phyloP scores from a whole-genome alignment of 2,113 vertebrate species.

The Calypte anna region DNA sequence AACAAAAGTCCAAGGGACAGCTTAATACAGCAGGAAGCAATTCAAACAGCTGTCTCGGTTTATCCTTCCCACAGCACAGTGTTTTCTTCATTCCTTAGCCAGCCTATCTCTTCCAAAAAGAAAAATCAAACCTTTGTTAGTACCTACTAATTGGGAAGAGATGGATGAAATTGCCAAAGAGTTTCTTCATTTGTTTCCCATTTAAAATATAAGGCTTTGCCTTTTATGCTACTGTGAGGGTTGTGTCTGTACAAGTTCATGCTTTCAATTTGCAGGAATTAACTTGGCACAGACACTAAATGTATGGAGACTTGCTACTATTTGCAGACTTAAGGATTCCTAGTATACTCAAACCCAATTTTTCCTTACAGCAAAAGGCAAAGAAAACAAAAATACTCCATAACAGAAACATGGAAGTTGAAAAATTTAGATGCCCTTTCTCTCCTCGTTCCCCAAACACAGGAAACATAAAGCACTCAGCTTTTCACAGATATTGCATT shows the following conservation, averaged over 20 bases:
- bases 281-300: background rate
- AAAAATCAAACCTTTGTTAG: constrained; percentile 13
- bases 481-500: background rate
- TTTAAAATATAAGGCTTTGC: background rate
- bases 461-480: background rate
- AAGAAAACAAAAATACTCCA: background rate
- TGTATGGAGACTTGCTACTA: background rate
- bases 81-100: constrained; percentile 6
- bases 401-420: background rate
- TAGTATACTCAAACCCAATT: background rate
- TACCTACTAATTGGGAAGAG: background rate
- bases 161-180: background rate
- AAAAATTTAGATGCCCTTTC: background rate
- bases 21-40: constrained; percentile 5
- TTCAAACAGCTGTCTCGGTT: constrained; percentile 22
- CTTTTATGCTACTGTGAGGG: background rate
- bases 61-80: background rate
- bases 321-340: background rate
- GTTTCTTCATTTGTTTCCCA: background rate
- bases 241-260: background rate
- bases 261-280: background rate
- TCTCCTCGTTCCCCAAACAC: background rate
- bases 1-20: constrained; percentile 7
- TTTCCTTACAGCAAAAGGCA: background rate
- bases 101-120: background rate